Percentiles rank a stretch among this genome's conserved stretches.
These are phyloP conservation scores for Gallinago jamesoni DNA, from an alignment of 2,113 vertebrate genomes.

Conservation along the genomic window DNA sequence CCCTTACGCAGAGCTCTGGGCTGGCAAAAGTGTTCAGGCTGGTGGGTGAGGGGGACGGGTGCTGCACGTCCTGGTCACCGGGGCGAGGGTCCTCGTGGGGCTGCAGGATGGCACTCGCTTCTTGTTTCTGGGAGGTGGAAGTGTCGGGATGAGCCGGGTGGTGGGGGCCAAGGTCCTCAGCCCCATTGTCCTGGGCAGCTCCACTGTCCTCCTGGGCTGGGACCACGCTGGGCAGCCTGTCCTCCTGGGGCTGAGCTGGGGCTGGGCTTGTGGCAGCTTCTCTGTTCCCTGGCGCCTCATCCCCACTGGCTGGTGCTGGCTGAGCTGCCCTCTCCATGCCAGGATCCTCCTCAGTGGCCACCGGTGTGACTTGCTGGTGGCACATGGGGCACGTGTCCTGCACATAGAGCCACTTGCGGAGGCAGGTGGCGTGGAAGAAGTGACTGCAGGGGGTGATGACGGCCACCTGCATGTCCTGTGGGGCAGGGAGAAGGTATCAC, in stretches of 20 bases:
- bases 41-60: accelerated
- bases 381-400: constrained; percentile 89
- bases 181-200: accelerated
- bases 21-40: neutral
- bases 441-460: constrained; percentile 84
- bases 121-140: too few relatives aligned
- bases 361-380: constrained; percentile 73
- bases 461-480: constrained; percentile 83
- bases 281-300: neutral
- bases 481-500: neutral
- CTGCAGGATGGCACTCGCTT: accelerated
- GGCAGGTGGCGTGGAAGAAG: constrained; percentile 84
- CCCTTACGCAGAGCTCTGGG: accelerated
- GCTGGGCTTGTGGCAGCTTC: accelerated
- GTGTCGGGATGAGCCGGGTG: accelerated
- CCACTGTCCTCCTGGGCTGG: neutral
- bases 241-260: neutral
- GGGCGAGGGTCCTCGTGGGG: neutral
- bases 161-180: neutral
- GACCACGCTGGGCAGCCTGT: too few relatives aligned
- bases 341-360: neutral
- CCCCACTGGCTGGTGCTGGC: neutral
- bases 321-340: neutral
- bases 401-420: constrained; percentile 88
- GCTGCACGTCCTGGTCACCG: accelerated